These are phyloP conservation scores for Ridgeia piscesae DNA, from an alignment of 1,140 invertebrate genomes.

Conservation along the genomic window DNA sequence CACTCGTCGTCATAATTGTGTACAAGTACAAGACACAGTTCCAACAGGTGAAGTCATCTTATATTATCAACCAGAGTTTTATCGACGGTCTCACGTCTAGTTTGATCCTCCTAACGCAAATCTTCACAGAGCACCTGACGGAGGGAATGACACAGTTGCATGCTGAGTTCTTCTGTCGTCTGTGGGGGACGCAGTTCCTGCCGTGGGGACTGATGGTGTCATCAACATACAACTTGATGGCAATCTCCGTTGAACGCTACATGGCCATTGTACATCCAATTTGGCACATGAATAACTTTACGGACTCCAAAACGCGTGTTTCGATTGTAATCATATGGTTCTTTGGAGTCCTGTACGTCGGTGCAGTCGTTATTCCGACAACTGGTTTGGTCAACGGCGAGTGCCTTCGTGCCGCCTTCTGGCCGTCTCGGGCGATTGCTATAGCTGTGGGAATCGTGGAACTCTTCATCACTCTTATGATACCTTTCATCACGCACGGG, in stretches of 20 bases:
- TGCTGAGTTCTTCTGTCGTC: constrained; percentile 22
- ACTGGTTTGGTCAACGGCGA: background rate
- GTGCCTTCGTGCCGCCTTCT: background rate
- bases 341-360: background rate
- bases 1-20: constrained; percentile 26
- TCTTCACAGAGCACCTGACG: background rate
- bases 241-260: constrained; percentile 28
- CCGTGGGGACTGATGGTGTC: constrained; percentile 23
- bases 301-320: constrained; percentile 1
- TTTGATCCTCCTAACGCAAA: constrained; percentile 22
- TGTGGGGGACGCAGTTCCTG: constrained; percentile 25
- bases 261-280: constrained; percentile 28
- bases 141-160: background rate
- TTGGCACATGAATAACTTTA: constrained; percentile 21
- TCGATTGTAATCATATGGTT: background rate
- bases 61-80: constrained; percentile 25
- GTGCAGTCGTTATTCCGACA: background rate
- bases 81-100: constrained; percentile 20
- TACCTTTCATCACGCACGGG: background rate
- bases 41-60: constrained; percentile 20
- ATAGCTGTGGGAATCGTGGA: background rate
- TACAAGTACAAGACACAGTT: constrained; percentile 15
- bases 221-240: constrained; percentile 27
- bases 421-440: background rate
- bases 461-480: background rate